Conservation (phyloP, 1,140 invertebrate genomes). For the Polypedilum vanderplanki region DNA sequence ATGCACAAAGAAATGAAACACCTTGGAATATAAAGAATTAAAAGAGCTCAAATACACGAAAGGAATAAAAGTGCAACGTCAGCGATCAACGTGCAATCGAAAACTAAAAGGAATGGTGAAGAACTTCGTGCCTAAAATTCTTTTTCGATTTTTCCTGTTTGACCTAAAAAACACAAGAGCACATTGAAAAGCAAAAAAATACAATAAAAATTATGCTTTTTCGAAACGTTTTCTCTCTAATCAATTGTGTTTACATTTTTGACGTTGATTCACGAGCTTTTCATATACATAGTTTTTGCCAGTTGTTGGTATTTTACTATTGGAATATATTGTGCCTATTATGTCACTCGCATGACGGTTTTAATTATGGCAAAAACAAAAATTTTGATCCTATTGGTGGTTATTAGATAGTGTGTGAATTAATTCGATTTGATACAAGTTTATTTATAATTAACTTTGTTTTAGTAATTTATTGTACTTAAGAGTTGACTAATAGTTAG, state of each 20-base stretch:
- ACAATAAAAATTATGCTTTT: not conserved
- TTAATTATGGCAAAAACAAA: too few relatives aligned
- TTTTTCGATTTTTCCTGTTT: conserved; percentile 17
- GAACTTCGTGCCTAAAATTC: not conserved
- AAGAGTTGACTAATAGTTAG: too few relatives aligned
- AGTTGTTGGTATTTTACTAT: too few relatives aligned
- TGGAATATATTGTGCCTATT: too few relatives aligned
- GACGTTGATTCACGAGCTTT: not conserved
- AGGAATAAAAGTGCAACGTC: not conserved
- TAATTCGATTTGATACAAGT: too few relatives aligned
- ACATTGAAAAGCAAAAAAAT: not conserved
- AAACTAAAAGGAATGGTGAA: not conserved
- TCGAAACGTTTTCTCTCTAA: not conserved
- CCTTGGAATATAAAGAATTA: not conserved
- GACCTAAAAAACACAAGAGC: conserved; percentile 2
- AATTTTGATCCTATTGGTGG: too few relatives aligned
- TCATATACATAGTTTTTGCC: not conserved
- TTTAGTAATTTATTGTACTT: too few relatives aligned
- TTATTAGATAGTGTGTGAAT: too few relatives aligned
- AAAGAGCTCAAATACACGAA: not conserved
- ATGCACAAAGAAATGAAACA: too few relatives aligned
- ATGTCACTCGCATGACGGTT: too few relatives aligned
- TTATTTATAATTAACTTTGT: too few relatives aligned
- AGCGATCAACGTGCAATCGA: conserved; percentile 16
- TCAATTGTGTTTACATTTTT: conserved; percentile 19